Percentiles rank a stretch among this genome's conserved stretches.
phyloP scores from a whole-genome alignment of 1,140 invertebrate species.

The Penaeus vannamei region DNA sequence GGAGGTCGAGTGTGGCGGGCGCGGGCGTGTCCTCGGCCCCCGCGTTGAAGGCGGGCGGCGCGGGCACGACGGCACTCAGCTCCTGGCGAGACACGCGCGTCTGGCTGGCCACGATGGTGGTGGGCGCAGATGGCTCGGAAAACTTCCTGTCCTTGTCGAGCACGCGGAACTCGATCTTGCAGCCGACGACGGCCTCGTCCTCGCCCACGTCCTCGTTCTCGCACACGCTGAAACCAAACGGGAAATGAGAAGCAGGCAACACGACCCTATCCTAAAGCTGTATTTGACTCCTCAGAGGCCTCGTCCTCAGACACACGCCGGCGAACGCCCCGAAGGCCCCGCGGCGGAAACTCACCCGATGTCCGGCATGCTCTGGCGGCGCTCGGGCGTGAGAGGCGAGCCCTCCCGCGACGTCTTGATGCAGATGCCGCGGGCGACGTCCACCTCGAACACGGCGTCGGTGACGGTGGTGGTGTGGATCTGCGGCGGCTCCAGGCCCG shows the following conservation, averaged over 20 bases:
- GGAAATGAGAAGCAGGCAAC: not conserved
- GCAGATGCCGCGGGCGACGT: slow-evolving; percentile 86
- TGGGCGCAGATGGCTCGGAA: slow-evolving; percentile 60
- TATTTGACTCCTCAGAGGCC: not conserved
- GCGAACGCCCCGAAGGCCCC: not conserved
- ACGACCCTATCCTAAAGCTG: not conserved
- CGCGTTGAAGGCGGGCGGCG: slow-evolving; percentile 63
- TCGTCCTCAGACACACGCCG: too few species aligned
- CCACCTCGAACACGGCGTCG: slow-evolving; percentile 84
- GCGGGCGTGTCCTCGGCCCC: slow-evolving; percentile 48
- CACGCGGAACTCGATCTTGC: slow-evolving; percentile 68
- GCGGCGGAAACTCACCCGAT: slow-evolving; percentile 60
- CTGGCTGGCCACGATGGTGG: slow-evolving; percentile 65
- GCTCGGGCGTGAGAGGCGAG: slow-evolving; percentile 66
- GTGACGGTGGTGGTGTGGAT: slow-evolving; percentile 89
- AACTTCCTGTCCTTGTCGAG: slow-evolving; percentile 67
- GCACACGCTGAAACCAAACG: slow-evolving; percentile 53
- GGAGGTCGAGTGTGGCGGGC: slow-evolving; percentile 56
- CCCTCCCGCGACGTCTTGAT: slow-evolving; percentile 68
- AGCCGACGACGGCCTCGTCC: slow-evolving; percentile 65
- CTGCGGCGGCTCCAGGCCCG: slow-evolving; percentile 73
- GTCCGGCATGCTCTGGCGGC: slow-evolving; percentile 68
- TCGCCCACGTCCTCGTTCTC: slow-evolving; percentile 62
- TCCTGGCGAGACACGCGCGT: slow-evolving; percentile 65
- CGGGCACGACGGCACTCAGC: slow-evolving; percentile 63